Percentiles rank a stretch among this genome's conserved stretches.
These are phyloP conservation scores for Acomys russatus DNA, from an alignment of 2,797 vertebrate species.

Conservation along the genomic window DNA sequence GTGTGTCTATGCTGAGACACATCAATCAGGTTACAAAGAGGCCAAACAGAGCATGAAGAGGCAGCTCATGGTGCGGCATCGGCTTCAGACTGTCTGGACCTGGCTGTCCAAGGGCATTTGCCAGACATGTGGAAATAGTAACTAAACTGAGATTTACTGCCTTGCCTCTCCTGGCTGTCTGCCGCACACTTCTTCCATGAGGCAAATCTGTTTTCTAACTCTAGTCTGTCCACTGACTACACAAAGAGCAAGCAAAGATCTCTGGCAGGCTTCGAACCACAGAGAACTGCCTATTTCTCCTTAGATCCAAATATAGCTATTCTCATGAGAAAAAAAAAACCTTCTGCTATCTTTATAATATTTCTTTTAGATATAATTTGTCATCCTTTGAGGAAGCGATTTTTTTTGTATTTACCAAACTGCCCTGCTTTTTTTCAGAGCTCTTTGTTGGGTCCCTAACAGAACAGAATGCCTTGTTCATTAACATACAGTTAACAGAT, in stretches of 20 bases:
- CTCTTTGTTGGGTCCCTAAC: conserved; percentile 79
- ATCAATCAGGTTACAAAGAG: conserved; percentile 24
- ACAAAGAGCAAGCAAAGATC: conserved; percentile 45
- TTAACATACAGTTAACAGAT: conserved; percentile 90
- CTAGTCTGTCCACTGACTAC: conserved; percentile 68
- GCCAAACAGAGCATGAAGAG: conserved; percentile 29
- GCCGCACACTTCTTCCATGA: conserved; percentile 55
- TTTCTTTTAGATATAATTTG: conserved; percentile 60
- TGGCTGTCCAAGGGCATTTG: conserved; percentile 43
- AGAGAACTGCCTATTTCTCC: conserved; percentile 42
- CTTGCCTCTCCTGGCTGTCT: not conserved
- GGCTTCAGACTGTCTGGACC: conserved; percentile 63
- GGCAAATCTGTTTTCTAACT: conserved; percentile 75
- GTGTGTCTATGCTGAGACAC: not conserved
- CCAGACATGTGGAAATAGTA: conserved; percentile 77
- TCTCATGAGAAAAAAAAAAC: conserved; percentile 66
- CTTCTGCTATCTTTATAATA: conserved; percentile 50
- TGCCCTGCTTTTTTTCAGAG: conserved; percentile 48
- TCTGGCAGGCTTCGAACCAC: conserved; percentile 70
- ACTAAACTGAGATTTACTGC: conserved; percentile 64
- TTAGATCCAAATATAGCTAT: conserved; percentile 57
- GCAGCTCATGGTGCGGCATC: conserved; percentile 54
- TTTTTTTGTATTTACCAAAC: conserved; percentile 73
- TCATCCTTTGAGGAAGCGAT: conserved; percentile 53
- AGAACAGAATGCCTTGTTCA: conserved; percentile 89